Percentiles rank a stretch among this genome's conserved stretches.
Evolutionary conservation across 2,113 vertebrate genomes (phyloP).

Genomic region (Ochotona princeps): DNA sequence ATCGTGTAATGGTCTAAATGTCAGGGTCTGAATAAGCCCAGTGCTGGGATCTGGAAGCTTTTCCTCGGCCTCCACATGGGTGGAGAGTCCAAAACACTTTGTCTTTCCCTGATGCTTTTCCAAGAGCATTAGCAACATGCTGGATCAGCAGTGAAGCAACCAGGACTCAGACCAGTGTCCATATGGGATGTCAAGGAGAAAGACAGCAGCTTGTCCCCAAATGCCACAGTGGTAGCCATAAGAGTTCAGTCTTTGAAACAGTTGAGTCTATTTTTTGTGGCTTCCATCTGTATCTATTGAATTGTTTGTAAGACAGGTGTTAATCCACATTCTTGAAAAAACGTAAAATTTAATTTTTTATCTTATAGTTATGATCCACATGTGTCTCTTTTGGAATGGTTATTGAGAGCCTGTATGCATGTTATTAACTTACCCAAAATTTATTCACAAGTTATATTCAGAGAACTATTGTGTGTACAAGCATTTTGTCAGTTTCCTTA

Average conservation of each 20-base stretch:
- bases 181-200: no score
- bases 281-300: neutral
- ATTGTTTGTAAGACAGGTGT: neutral
- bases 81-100: no score
- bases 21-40: no score
- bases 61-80: no score
- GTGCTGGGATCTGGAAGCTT: no score
- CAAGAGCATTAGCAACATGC: no score
- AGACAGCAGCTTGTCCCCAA: no score
- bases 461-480: slow-evolving; percentile 25
- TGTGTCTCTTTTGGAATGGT: neutral
- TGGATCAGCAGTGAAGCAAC: no score
- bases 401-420: slow-evolving; percentile 7
- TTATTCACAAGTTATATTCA: neutral
- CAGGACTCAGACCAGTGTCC: no score
- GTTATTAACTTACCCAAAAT: neutral
- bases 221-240: neutral
- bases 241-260: neutral
- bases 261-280: neutral
- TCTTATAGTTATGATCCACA: neutral
- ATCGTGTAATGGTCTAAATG: no score
- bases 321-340: neutral
- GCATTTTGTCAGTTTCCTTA: slow-evolving; percentile 12
- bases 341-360: neutral
- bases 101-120: no score